Base-by-base conservation (phyloP, 2,113 vertebrate genomes). In the Otis tarda region DNA sequence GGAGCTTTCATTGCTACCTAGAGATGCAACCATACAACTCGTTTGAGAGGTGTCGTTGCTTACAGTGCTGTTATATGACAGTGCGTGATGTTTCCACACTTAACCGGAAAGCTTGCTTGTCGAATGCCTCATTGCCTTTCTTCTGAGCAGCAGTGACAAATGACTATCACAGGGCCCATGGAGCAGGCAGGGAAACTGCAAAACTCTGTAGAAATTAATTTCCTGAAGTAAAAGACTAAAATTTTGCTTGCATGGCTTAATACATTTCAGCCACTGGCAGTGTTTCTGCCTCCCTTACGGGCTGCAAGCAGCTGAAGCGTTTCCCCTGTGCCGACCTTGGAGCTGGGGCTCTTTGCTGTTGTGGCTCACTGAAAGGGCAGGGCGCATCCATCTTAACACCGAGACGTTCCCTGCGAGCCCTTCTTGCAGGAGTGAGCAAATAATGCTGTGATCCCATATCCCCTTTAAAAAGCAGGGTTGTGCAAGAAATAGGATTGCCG, bases 81-180 rank as follows among this genome's bases (percentile, higher is more conserved):
- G 49, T 2, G 18, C 0, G 2, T 60, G 83, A 77, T 95, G 91
- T 68, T 92, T 76, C 89, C 88, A 87, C 73, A 30, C 70, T 86
- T 89, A 93, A 61, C 73, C 83, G 60, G 74, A 56, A 70, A 95
- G 71, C 89, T 93, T 96, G 71, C 89, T 93, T 96, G 93, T 97
- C n/a, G 1, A 95, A 96, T 70, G 94, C 87, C 83, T 96, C 93
- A 86, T 87, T 96, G 87, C 70, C 79, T 78, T 92, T 93, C 70
- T 79, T 69, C 45, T 37, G 71, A 60, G 68, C 68, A 61, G 69
- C 50, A n/a, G 60, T 89, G 90, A 94, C 94, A 95, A 94, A 97
- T 81, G 89, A 69, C 83, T 68, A 64, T 57, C 89, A 69, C 74
- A 45, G 60, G 83, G 43, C 37, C 77, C 21, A 7, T 1, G 23